Base-by-base conservation (phyloP, 92 coral and sea anemone species). In the Montipora capitata region DNA sequence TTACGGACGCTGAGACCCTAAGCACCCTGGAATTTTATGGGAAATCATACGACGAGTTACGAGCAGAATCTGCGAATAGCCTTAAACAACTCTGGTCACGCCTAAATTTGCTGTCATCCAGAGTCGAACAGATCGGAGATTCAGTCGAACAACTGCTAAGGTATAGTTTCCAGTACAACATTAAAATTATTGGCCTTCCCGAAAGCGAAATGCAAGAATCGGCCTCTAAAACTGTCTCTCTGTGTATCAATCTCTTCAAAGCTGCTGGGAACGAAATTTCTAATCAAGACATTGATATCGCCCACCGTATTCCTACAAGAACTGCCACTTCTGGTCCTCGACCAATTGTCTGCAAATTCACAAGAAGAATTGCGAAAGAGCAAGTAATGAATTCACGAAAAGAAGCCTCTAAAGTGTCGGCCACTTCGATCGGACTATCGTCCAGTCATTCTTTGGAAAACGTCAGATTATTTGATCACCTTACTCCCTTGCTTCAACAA, bases 271-370 rank as follows among this genome's bases (percentile, higher is more conserved):
- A 67, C 51, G 80, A 87, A 41, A 61, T 87, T 40, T 27, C 77
- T 11, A 51, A 66, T n/a, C 80, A 74, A 87, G 81, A 45, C 81
- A 82, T 69, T 57, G 80, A 40, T 87, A 87, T 39, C 40, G 40
- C 35, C 35, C 35, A 27, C 35, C 35, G 35, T 27, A 0, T 27
- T 27, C 35, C 2, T 27, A 27, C 35, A 80, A 80, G 87, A 87
- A 80, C 59, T 70, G 87, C 87, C n/a, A 87, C 68, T 38, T 41
- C 62, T 40, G 87, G 87, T 39, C 87, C 91, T 12, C 59, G 77
- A 77, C 91, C 91, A 20, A 51, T 85, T 13, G 38, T 27, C 35
- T 27, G 35, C 1, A 27, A 27, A 27, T 27, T 27, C 35, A 27
- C 35, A 27, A 27, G 35, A 27, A 27, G 35, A 27, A 27, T 27